Base-by-base conservation (phyloP, 1,140 invertebrate species). In the Cryptotermes secundus region DNA sequence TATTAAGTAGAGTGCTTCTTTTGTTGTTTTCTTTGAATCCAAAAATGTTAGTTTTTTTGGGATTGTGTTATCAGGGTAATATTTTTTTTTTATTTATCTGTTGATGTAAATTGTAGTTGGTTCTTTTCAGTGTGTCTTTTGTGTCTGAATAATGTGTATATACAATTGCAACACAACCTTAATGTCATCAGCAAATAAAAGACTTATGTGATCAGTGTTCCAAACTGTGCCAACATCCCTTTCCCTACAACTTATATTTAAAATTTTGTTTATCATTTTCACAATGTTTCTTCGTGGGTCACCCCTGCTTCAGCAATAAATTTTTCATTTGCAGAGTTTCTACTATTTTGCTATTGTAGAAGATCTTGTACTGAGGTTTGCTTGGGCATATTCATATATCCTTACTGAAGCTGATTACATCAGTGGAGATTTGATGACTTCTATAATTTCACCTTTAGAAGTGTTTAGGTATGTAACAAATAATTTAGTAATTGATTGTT, bases 341-440 rank as follows among this genome's bases (percentile, higher is more conserved):
- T 96, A 96, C 87, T 96, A 96, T 87, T 93, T 95, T 89, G 95
- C 94, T 2, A 95, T 97, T 49, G 88, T 96, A 16, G 95, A 96
- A 90, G 95, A 97, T 89, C 92, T 96, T 83, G 89, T 96, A n/a
- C 88, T 98, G 34, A 92, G 97, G 86, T 97, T 97, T 88, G 92
- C 93, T 42, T 98, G 97, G 97, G 92, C 93, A 3, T 88, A 95
- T 72, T 94, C 95, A 36, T 93, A 97, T 84, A 94, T 95, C 79
- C 89, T 97, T 31, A 95, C 93, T n/a, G 94, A 97, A 88, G 92
- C 93, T 59, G 93, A 93, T 80, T 92, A 93, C 79, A 91, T 96
- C 26, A 92, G 94, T 84, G 90, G 91, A 34, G 97, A 98, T 87
- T 90, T 96, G 38, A 93, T 98, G 90, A 92, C 93, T 45, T 95